phyloP scores from a whole-genome alignment of 2,888 invertebrate species.

The Plagodis pulveraria region DNA sequence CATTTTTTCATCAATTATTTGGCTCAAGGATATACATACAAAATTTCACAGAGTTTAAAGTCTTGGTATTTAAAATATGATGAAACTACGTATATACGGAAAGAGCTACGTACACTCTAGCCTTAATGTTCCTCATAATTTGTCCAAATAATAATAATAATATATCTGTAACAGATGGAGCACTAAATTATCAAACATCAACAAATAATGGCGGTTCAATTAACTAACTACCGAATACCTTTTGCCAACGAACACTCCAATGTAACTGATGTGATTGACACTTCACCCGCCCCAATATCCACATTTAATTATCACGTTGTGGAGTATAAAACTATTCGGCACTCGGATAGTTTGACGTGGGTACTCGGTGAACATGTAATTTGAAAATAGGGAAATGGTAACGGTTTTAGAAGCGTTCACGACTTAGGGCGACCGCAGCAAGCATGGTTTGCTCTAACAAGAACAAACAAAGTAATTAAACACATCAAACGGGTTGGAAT shows the following conservation, averaged over 20 bases:
- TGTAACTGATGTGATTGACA: slow-evolving; percentile 48
- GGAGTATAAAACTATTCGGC: slow-evolving; percentile 71
- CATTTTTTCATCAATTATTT: too few relatives aligned
- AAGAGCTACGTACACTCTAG: too few relatives aligned
- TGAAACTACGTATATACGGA: too few relatives aligned
- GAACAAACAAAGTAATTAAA: slow-evolving; percentile 85
- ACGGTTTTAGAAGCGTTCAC: slow-evolving; percentile 77
- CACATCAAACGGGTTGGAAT: slow-evolving; percentile 82
- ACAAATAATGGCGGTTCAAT: too few relatives aligned
- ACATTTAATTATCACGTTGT: slow-evolving; percentile 74
- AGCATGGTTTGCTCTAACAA: slow-evolving; percentile 71
- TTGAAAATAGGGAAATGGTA: slow-evolving; percentile 75
- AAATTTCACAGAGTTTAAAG: too few relatives aligned
- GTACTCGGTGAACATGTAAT: slow-evolving; percentile 81
- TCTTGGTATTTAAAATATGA: too few relatives aligned
- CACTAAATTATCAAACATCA: too few relatives aligned
- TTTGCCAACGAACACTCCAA: slow-evolving; percentile 8
- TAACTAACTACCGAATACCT: too few relatives aligned
- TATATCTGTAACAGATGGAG: too few relatives aligned
- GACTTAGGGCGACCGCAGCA: slow-evolving; percentile 77
- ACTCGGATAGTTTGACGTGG: slow-evolving; percentile 75
- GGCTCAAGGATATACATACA: too few relatives aligned
- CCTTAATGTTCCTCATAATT: too few relatives aligned
- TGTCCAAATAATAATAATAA: too few relatives aligned
- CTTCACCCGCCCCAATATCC: slow-evolving; percentile 36